phyloP scores from a whole-genome alignment of 1,140 invertebrate genomes.

The Papilio xuthus region DNA sequence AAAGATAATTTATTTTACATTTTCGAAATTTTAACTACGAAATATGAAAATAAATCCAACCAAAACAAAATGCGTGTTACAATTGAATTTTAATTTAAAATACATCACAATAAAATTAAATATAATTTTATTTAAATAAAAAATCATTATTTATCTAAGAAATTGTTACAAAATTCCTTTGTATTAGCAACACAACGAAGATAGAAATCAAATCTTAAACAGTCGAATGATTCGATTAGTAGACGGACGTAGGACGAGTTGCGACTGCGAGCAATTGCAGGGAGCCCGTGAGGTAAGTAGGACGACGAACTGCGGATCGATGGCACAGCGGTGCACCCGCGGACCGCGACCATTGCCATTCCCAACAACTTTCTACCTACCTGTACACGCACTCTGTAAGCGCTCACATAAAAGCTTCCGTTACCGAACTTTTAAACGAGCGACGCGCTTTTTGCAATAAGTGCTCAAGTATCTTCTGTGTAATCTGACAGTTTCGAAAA shows the following conservation, averaged over 20 bases:
- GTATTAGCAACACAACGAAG: background rate
- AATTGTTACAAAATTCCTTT: background rate
- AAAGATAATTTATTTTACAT: background rate
- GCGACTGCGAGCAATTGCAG: constrained; percentile 57
- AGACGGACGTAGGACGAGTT: constrained; percentile 22
- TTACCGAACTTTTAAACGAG: constrained; percentile 22
- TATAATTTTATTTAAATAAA: too few relatives aligned
- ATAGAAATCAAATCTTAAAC: background rate
- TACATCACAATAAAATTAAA: background rate
- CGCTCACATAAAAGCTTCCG: background rate
- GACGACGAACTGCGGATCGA: constrained; percentile 79
- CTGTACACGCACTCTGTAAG: constrained; percentile 29
- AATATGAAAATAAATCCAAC: background rate
- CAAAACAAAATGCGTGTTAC: background rate
- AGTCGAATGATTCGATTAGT: background rate
- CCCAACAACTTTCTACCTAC: constrained; percentile 67
- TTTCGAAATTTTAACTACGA: background rate
- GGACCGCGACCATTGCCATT: constrained; percentile 74
- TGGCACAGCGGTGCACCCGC: constrained; percentile 57
- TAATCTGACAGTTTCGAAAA: background rate
- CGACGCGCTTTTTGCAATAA: background rate
- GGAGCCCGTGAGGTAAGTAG: constrained; percentile 70
- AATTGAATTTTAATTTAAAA: background rate
- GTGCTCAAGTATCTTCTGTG: background rate
- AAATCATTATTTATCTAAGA: too few relatives aligned